Evolutionary conservation across 1,140 invertebrate species (phyloP).

Genomic region (Diabrotica undecimpunctata): DNA sequence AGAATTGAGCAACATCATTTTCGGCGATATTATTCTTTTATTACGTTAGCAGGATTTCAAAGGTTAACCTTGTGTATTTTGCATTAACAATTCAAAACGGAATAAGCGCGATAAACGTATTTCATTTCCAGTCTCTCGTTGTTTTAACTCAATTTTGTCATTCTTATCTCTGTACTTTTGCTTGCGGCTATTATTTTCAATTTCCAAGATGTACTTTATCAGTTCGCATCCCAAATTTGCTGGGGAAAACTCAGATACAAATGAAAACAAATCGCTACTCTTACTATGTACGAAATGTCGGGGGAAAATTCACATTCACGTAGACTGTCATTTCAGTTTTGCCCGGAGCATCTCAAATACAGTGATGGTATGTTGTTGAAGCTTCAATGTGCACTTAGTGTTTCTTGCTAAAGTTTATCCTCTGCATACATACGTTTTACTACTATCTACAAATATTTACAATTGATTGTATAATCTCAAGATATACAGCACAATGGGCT

Average conservation of each 20-base stretch:
- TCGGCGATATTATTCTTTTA: not conserved
- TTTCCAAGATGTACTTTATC: constrained; percentile 30
- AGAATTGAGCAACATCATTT: not conserved
- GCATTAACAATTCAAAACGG: constrained; percentile 12
- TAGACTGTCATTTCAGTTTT: not conserved
- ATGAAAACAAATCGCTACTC: constrained; percentile 11
- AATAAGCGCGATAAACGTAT: constrained; percentile 14
- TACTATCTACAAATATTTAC: too few species aligned
- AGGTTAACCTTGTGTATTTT: constrained; percentile 8
- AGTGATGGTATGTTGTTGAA: not conserved
- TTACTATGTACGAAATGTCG: not conserved
- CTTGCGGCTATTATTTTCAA: constrained; percentile 34
- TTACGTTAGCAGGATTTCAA: not conserved
- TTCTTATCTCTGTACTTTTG: constrained; percentile 22
- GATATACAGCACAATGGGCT: too few species aligned
- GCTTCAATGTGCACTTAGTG: not conserved
- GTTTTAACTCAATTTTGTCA: constrained; percentile 33
- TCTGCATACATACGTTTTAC: too few species aligned
- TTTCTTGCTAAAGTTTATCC: not conserved
- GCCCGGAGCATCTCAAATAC: not conserved
- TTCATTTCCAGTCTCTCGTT: constrained; percentile 27
- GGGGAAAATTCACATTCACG: constrained; percentile 2
- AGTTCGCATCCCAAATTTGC: constrained; percentile 24
- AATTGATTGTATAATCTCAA: too few species aligned
- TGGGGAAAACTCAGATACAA: constrained; percentile 13